These are phyloP conservation scores for Pyralis farinalis DNA, from an alignment of 2,888 invertebrate species.

Conservation along the genomic window DNA sequence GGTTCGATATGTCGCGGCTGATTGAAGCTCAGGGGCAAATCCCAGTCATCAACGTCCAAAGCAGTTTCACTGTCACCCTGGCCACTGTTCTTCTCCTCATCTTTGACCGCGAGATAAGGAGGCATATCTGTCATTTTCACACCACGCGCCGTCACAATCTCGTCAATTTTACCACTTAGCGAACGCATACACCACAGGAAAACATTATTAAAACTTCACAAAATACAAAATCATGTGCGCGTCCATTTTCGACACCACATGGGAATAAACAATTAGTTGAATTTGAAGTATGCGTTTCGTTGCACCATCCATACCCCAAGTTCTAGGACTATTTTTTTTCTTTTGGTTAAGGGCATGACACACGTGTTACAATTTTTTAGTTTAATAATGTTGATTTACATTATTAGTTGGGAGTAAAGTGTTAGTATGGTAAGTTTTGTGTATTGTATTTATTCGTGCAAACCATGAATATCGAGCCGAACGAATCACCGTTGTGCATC, in stretches of 20 bases:
- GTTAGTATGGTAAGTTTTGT: too few species aligned
- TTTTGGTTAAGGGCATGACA: too few species aligned
- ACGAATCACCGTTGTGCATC: too few species aligned
- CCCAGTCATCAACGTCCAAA: constrained; percentile 82
- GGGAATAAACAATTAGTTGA: constrained; percentile 56
- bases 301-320: not conserved
- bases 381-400: too few species aligned
- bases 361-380: too few species aligned
- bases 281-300: not conserved
- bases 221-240: constrained; percentile 68
- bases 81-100: constrained; percentile 61
- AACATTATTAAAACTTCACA: constrained; percentile 66
- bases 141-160: constrained; percentile 46
- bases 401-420: too few species aligned
- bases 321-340: too few species aligned
- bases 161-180: constrained; percentile 42
- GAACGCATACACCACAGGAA: constrained; percentile 38
- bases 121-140: constrained; percentile 78
- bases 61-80: constrained; percentile 62
- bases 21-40: constrained; percentile 86
- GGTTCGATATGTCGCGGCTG: constrained; percentile 82
- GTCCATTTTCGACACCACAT: constrained; percentile 75
- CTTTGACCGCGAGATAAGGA: constrained; percentile 71
- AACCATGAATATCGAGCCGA: too few species aligned
- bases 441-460: too few species aligned